A percentile compares a stretch with the other conserved stretches of the same genome.
These are phyloP conservation scores for Tanypteryx hageni DNA, from an alignment of 2,888 invertebrate genomes.

Conservation along the genomic window DNA sequence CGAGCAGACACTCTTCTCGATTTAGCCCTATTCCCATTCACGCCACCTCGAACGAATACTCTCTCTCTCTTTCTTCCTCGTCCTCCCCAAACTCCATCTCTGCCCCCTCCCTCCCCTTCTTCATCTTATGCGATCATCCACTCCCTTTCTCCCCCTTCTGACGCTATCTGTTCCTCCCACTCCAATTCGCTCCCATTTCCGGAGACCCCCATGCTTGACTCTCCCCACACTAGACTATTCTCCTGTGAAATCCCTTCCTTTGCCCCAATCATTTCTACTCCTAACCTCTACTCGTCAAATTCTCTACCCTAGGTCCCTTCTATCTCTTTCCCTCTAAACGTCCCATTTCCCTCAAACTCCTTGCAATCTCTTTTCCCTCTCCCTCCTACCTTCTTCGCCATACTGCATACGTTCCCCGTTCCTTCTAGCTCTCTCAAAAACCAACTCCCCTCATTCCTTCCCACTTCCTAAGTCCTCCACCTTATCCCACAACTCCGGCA, in stretches of 20 bases:
- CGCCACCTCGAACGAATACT: constrained; percentile 31
- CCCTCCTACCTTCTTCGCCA: background rate
- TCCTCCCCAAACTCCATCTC: background rate
- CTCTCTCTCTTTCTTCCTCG: no score
- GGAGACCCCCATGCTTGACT: background rate
- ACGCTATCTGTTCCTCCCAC: background rate
- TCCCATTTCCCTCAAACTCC: background rate
- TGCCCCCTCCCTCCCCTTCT: background rate
- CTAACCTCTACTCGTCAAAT: background rate
- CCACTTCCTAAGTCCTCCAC: no score
- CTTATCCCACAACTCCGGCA: no score
- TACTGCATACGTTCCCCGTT: no score
- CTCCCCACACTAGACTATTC: background rate
- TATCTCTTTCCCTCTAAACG: background rate
- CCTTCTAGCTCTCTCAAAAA: no score
- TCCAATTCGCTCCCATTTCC: background rate
- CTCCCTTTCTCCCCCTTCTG: background rate
- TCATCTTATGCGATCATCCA: background rate
- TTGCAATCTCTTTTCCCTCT: background rate
- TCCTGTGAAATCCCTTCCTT: background rate
- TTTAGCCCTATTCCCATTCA: constrained; percentile 59
- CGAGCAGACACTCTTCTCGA: constrained; percentile 42
- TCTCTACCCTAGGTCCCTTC: background rate
- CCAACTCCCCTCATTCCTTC: no score
- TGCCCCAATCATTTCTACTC: background rate